phyloP scores from a whole-genome alignment of 2,797 vertebrate genomes.

The Petrocephalus schoutedeni region DNA sequence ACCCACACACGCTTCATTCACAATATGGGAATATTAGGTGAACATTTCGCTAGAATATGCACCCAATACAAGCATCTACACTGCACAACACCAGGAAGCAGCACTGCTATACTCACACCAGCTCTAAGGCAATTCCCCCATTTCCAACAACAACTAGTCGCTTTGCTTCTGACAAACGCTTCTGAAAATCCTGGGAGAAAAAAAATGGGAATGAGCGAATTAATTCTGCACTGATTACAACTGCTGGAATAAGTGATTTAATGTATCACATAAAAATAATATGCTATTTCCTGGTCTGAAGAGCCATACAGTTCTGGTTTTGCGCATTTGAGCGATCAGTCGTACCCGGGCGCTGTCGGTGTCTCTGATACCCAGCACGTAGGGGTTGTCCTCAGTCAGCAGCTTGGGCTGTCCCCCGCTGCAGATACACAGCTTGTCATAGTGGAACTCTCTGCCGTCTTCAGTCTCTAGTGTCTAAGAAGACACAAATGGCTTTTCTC shows the following conservation, averaged over 20 bases:
- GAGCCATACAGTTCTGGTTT: not conserved
- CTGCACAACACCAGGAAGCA: not conserved
- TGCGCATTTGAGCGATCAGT: not conserved
- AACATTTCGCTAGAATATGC: not conserved
- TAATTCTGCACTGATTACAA: not conserved
- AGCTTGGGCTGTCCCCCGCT: constrained; percentile 83
- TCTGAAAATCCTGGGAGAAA: constrained; percentile 78
- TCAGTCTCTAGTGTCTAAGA: constrained; percentile 72
- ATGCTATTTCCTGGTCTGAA: not conserved
- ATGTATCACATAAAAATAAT: not conserved
- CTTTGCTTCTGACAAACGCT: constrained; percentile 72
- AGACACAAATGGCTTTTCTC: not conserved
- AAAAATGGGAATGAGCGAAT: not conserved
- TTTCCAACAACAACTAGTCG: constrained; percentile 85
- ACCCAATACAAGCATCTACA: not conserved
- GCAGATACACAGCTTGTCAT: constrained; percentile 85
- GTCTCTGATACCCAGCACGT: constrained; percentile 87
- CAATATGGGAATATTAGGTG: not conserved
- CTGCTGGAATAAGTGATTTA: not conserved
- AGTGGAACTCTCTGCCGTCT: constrained; percentile 63
- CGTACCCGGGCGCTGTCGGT: constrained; percentile 89
- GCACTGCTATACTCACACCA: constrained; percentile 74
- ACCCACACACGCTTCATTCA: not conserved
- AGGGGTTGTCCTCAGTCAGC: constrained; percentile 68
- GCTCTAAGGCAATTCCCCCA: constrained; percentile 90